A percentile compares a stretch with the other conserved stretches of the same genome.
Evolutionary conservation across 2,797 vertebrate genomes (phyloP).

Genomic region (Gadopsis marmoratus): DNA sequence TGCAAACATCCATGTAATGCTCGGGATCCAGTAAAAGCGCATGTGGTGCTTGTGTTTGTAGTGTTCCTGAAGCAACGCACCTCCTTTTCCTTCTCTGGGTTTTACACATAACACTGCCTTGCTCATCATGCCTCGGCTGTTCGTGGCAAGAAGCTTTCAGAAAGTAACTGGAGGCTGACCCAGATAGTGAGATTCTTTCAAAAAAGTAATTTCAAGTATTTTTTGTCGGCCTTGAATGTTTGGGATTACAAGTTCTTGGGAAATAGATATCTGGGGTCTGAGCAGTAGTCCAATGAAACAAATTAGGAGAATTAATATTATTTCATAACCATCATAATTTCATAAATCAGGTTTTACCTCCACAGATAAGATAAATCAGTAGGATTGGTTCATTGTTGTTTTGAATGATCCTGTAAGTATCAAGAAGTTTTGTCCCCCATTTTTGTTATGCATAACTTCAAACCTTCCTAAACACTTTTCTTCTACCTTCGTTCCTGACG

Average conservation of each 20-base stretch:
- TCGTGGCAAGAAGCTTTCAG: constrained; percentile 41
- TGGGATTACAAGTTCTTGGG: constrained; percentile 47
- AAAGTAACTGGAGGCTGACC: constrained; percentile 56
- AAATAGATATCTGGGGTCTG: constrained; percentile 26
- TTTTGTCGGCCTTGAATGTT: constrained; percentile 28
- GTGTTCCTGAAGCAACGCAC: constrained; percentile 20
- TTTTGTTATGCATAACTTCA: constrained; percentile 11
- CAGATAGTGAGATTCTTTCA: constrained; percentile 44
- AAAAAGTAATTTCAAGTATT: constrained; percentile 39
- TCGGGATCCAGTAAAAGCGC: constrained; percentile 8
- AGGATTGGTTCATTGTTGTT: too few species aligned
- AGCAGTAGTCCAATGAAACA: constrained; percentile 36
- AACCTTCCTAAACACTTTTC: neutral
- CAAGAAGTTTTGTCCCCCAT: neutral
- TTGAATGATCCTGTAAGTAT: too few species aligned
- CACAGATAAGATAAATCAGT: neutral
- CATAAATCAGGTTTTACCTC: too few species aligned
- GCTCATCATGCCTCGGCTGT: constrained; percentile 5
- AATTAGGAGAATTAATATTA: constrained; percentile 33
- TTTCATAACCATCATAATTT: constrained; percentile 20
- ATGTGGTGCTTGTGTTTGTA: constrained; percentile 5
- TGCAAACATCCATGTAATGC: constrained; percentile 40
- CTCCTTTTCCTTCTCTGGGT: neutral
- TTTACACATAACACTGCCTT: constrained; percentile 2
- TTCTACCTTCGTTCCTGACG: neutral